Percentiles rank a stretch among this genome's conserved stretches.
phyloP scores from a whole-genome alignment of 2,888 invertebrate genomes.

The Colostygia pectinataria region DNA sequence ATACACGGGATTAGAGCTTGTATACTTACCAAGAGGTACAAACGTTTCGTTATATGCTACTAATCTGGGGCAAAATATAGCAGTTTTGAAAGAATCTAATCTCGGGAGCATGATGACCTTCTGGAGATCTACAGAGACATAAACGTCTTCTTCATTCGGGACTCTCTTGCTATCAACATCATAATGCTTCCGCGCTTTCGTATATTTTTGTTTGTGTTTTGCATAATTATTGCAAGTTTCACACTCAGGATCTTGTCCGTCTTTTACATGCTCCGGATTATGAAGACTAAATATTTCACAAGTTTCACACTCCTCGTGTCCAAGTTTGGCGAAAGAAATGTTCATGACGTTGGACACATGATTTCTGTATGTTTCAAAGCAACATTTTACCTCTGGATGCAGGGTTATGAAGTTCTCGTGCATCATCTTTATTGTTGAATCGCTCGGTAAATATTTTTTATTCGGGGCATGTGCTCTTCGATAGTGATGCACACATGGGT shows the following conservation, averaged over 20 bases:
- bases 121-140: slow-evolving; percentile 18
- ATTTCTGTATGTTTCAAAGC: slow-evolving; percentile 1
- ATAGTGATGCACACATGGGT: background rate
- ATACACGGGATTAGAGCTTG: background rate
- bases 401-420: slow-evolving; percentile 2
- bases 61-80: slow-evolving; percentile 12
- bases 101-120: slow-evolving; percentile 21
- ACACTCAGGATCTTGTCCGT: background rate
- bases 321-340: slow-evolving; percentile 2
- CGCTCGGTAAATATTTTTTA: background rate
- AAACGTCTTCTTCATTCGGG: background rate
- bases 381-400: slow-evolving; percentile 4
- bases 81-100: slow-evolving; percentile 11
- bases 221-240: background rate
- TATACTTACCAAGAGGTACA: background rate
- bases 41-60: slow-evolving; percentile 6
- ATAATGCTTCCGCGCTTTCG: background rate
- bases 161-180: background rate
- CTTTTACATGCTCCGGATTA: background rate
- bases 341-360: slow-evolving; percentile 4
- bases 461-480: background rate
- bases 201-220: background rate
- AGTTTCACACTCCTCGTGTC: slow-evolving; percentile 1
- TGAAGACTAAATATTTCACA: slow-evolving; percentile 1
- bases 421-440: slow-evolving; percentile 1